phyloP scores from a whole-genome alignment of 2,113 vertebrate species.

The Rhegmatorhina hoffmannsi region DNA sequence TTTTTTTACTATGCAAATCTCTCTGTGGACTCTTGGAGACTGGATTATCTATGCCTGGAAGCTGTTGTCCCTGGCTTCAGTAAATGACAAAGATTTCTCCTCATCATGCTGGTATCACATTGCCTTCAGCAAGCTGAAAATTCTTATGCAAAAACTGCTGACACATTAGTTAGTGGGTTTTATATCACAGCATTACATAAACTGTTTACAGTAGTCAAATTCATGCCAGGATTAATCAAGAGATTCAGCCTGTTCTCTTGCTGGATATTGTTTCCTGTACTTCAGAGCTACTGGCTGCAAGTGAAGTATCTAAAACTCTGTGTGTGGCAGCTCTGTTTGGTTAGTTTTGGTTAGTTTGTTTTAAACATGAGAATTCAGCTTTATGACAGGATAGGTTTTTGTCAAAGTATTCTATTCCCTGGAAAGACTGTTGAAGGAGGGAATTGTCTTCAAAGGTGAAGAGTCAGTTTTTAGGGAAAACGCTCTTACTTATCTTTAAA shows the following conservation, averaged over 20 bases:
- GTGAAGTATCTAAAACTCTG: not conserved
- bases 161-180: not conserved
- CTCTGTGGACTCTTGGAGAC: not conserved
- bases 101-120: not conserved
- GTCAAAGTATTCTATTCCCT: not conserved
- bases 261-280: not conserved
- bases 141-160: not conserved
- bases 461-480: not conserved
- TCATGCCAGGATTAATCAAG: not conserved
- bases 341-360: not conserved
- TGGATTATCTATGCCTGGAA: not conserved
- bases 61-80: not conserved
- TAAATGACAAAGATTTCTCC: not conserved
- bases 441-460: not conserved
- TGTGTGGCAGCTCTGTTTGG: not conserved
- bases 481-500: not conserved
- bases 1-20: not conserved
- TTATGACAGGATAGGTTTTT: not conserved
- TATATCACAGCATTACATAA: not conserved
- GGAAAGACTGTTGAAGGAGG: not conserved
- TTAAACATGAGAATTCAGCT: not conserved
- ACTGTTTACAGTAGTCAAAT: not conserved
- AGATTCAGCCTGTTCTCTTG: not conserved
- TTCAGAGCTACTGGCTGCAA: not conserved
- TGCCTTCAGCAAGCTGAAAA: not conserved